These are phyloP conservation scores for Oreochromis grahami DNA, from an alignment of 2,797 vertebrate species.

Conservation along the genomic window DNA sequence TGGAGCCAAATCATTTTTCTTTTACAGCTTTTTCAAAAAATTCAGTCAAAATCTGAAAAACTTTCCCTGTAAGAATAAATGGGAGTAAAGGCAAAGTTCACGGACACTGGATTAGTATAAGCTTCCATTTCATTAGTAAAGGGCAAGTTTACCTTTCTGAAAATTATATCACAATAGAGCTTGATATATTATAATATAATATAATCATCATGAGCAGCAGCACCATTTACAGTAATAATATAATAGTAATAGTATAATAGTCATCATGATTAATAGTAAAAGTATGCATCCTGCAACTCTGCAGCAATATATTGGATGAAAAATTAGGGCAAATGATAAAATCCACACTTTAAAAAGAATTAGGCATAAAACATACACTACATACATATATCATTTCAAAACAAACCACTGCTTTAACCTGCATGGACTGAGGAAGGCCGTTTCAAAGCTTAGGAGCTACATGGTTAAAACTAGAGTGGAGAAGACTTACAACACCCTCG, in stretches of 20 bases:
- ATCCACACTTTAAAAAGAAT: not conserved
- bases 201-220: not conserved
- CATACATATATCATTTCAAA: not conserved
- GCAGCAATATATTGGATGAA: not conserved
- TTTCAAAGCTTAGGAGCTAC: not conserved
- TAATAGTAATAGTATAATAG: not conserved
- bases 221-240: not conserved
- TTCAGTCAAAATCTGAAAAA: not conserved
- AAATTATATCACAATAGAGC: not conserved
- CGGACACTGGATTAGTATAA: not conserved
- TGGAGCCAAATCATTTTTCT: conserved; percentile 1
- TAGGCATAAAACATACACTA: not conserved
- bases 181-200: not conserved
- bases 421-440: not conserved
- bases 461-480: not conserved
- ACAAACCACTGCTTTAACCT: not conserved
- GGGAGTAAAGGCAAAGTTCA: not conserved
- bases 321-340: not conserved
- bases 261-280: not conserved
- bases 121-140: not conserved
- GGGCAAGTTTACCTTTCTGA: not conserved
- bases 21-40: not conserved
- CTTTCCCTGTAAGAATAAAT: not conserved
- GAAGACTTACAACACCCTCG: not conserved
- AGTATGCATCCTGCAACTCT: not conserved